Conservation (phyloP, 1,140 invertebrate species). For the Frieseomelitta varia region DNA sequence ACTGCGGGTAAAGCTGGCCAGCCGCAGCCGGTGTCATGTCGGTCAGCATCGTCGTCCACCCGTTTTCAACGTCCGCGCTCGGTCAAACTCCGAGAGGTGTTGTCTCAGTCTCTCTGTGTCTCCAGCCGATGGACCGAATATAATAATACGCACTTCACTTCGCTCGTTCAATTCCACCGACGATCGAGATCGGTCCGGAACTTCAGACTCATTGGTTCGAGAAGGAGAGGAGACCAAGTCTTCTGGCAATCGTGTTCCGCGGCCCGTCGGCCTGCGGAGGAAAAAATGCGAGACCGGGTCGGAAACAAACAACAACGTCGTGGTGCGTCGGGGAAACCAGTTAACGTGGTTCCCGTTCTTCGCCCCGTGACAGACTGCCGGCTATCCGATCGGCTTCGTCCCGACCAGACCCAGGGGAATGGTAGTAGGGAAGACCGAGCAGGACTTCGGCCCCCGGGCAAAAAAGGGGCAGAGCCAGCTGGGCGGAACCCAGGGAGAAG, state of each 20-base stretch:
- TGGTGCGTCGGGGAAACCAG: conserved; percentile 72
- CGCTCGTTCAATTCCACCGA: too few relatives aligned
- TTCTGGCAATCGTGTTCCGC: neutral
- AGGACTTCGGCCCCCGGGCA: conserved; percentile 69
- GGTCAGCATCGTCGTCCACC: conserved; percentile 76
- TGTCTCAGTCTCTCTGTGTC: neutral
- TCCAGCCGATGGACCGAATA: too few relatives aligned
- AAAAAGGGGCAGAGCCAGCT: conserved; percentile 76
- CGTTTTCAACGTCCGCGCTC: neutral
- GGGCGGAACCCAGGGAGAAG: conserved; percentile 70
- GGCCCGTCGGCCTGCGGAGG: conserved; percentile 33
- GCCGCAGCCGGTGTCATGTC: conserved; percentile 82
- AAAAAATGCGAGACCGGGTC: conserved; percentile 46
- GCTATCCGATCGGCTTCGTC: conserved; percentile 72
- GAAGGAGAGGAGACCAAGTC: neutral
- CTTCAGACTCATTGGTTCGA: too few relatives aligned
- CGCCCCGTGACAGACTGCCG: conserved; percentile 81
- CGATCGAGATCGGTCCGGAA: too few relatives aligned
- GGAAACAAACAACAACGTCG: conserved; percentile 36
- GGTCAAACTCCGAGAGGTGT: conserved; percentile 4
- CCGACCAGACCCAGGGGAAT: conserved; percentile 60
- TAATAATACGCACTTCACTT: too few relatives aligned
- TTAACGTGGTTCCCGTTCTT: conserved; percentile 81
- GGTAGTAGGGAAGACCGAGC: conserved; percentile 59
- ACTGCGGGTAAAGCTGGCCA: conserved; percentile 81